phyloP scores from a whole-genome alignment of 2,888 invertebrate species.

The Bedellia somnulentella region DNA sequence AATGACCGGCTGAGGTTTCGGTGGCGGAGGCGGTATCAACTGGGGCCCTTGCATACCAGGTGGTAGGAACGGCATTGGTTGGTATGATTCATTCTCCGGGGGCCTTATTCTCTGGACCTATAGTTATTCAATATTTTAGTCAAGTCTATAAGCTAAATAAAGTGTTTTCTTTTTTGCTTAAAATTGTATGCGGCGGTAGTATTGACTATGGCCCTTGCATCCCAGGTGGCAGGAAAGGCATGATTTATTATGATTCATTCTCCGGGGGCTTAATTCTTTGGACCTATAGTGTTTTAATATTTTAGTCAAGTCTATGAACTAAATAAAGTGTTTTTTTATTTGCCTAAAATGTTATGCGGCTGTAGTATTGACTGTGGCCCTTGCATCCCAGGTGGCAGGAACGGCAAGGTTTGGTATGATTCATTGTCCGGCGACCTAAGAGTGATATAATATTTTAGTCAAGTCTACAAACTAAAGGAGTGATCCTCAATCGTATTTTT shows the following conservation, averaged over 20 bases:
- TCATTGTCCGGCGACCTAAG: conserved; percentile 19
- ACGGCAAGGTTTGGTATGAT: conserved; percentile 34
- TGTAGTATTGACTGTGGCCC: conserved; percentile 43
- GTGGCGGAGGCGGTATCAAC: conserved; percentile 38
- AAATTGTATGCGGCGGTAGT: conserved; percentile 43
- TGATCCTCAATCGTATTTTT: no score
- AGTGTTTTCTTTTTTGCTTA: no score
- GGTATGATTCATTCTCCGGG: conserved; percentile 19
- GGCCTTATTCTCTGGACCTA: conserved; percentile 37
- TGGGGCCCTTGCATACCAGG: conserved; percentile 41
- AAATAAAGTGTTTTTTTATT: no score
- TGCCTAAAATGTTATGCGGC: no score
- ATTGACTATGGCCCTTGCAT: conserved; percentile 38
- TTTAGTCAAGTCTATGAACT: background rate
- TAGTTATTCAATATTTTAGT: conserved; percentile 9
- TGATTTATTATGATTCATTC: conserved; percentile 26
- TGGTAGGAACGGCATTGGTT: conserved; percentile 34
- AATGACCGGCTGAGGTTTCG: conserved; percentile 63
- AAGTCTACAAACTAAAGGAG: background rate
- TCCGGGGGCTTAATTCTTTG: conserved; percentile 26
- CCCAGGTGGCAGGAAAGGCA: conserved; percentile 34
- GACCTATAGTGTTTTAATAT: conserved; percentile 21
- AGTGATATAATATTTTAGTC: conserved; percentile 8
- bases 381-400: conserved; percentile 33
- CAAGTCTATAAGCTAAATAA: background rate